phyloP scores from a whole-genome alignment of 2,888 invertebrate species.

The Pseudoips prasinana region DNA sequence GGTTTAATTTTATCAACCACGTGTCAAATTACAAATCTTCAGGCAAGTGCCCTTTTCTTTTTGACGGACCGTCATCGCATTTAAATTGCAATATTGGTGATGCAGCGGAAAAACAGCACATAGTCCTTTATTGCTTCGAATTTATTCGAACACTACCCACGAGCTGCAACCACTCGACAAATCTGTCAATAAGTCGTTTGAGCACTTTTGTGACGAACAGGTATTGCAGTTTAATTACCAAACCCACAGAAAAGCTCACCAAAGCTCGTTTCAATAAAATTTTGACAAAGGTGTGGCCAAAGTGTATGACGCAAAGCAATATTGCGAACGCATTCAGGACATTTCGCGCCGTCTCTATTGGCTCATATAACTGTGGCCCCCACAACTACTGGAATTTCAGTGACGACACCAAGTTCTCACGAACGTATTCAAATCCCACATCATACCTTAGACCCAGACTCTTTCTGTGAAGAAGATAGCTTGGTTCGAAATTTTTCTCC shows the following conservation, averaged over 20 bases:
- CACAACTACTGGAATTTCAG: constrained; percentile 17
- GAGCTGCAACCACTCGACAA: constrained; percentile 28
- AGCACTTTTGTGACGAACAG: constrained; percentile 15
- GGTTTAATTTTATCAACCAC: constrained; percentile 23
- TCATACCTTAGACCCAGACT: constrained; percentile 1
- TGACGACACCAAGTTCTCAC: not conserved
- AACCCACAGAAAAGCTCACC: no score
- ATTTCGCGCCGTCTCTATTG: constrained; percentile 17
- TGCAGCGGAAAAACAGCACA: constrained; percentile 18
- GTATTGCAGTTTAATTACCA: constrained; percentile 16
- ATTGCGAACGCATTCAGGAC: constrained; percentile 23
- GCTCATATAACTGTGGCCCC: constrained; percentile 14
- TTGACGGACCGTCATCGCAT: constrained; percentile 21
- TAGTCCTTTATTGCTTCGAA: constrained; percentile 23
- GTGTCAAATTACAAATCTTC: constrained; percentile 18
- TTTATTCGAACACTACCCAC: constrained; percentile 23
- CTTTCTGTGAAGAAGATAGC: constrained; percentile 1
- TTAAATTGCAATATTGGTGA: constrained; percentile 22
- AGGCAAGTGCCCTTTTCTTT: constrained; percentile 21
- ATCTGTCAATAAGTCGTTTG: constrained; percentile 24
- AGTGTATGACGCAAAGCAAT: constrained; percentile 20
- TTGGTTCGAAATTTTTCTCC: not conserved
- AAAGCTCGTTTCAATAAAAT: constrained; percentile 20
- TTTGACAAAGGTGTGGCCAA: constrained; percentile 20
- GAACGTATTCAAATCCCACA: not conserved